Base-by-base conservation (phyloP, 1,140 invertebrate genomes). In the Drosophila burlai region DNA sequence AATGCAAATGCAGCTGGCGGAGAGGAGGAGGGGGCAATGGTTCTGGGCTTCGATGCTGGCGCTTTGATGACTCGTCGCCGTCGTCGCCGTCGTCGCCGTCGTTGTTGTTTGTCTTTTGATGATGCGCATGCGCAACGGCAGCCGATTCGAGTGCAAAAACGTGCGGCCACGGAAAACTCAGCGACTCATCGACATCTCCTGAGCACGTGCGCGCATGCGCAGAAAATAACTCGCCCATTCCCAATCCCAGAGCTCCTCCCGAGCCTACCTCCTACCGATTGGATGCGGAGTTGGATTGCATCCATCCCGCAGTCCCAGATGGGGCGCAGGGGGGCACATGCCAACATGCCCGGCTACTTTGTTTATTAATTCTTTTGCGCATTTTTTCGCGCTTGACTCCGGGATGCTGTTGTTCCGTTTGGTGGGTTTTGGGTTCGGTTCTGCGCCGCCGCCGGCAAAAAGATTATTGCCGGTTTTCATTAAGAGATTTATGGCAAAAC, bases 391-490 rank as follows among this genome's bases (percentile, higher is more conserved):
- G 84, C 84, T 90, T 84, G 73, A 38, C 69, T 68, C 60, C 46
- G 65, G 49, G 47, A 46, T 47, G 64, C 40, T 55, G 63, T n/a
- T 46, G 46, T 77, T 76, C 66, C 18, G 46, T 38, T 47, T 64
- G 62, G 58, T 64, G 62, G 58, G 21, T 11, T 57, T 72, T 64
- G 50, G 24, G 42, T 55, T 64, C 72, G 54, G 69, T 71, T 36
- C 71, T 73, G 49, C 50, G 29, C 29, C n/a, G 73, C 83, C 76
- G 83, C 42, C 81, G 89, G 79, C 81, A 63, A 76, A 86, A 84
- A 89, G 73, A 83, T 91, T 91, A 85, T 91, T 91, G 89, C 89
- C 84, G 89, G 89, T 89, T 91, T 91, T 91, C 84, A 91, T 87
- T 91, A 82, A 84, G 89, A 91, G 89, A 91, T 91, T 91, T 91